Conservation (phyloP, 2,113 vertebrate genomes). For the Channa maculata region DNA sequence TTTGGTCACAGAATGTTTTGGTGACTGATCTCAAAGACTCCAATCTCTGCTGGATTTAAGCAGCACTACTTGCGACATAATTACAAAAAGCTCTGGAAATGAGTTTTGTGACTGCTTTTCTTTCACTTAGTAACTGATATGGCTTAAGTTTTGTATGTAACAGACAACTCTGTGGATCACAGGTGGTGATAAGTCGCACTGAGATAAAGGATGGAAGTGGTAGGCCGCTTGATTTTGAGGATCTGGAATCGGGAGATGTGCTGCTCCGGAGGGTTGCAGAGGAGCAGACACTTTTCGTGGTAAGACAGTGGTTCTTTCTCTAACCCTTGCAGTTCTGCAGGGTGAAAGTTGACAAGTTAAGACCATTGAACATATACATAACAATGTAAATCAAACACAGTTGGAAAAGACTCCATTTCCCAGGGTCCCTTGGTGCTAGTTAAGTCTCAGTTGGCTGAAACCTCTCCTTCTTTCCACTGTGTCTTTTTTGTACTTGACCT, state of each 20-base stretch:
- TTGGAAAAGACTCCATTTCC: constrained; percentile 51
- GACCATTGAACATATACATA: constrained; percentile 23
- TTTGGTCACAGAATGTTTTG: constrained; percentile 61
- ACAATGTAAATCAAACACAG: constrained; percentile 41
- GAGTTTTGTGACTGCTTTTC: constrained; percentile 6
- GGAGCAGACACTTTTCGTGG: constrained; percentile 52
- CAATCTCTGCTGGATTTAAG: constrained; percentile 19
- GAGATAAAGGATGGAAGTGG: constrained; percentile 87
- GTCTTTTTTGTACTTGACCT: constrained; percentile 62
- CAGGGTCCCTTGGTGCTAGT: constrained; percentile 58
- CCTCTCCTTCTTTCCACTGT: constrained; percentile 49
- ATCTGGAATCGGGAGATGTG: constrained; percentile 87
- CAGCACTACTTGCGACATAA: constrained; percentile 21
- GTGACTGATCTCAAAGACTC: constrained; percentile 16
- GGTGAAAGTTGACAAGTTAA: constrained; percentile 21
- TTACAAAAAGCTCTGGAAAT: constrained; percentile 6
- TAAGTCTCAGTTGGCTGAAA: constrained; percentile 50
- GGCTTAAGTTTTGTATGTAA: constrained; percentile 27
- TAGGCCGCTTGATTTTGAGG: constrained; percentile 85
- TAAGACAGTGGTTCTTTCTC: constrained; percentile 43
- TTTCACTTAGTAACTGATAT: background rate
- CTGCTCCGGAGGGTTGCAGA: constrained; percentile 79
- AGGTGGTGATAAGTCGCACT: constrained; percentile 89
- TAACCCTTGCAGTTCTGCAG: constrained; percentile 1
- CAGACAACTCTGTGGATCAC: constrained; percentile 46